phyloP scores from a whole-genome alignment of 2,797 vertebrate species.

The Myotis pilosus region DNA sequence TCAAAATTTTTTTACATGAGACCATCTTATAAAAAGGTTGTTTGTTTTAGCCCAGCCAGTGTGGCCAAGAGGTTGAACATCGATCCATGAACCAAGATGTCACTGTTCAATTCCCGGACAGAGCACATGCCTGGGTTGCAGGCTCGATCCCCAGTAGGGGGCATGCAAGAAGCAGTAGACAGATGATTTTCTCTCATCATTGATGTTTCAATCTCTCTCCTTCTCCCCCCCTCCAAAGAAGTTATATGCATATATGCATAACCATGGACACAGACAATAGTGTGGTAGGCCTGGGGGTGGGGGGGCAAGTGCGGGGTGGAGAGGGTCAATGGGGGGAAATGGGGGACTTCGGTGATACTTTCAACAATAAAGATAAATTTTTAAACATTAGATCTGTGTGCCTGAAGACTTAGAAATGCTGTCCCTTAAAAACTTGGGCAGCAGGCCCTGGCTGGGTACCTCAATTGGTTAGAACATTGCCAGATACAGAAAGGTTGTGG shows the following conservation, averaged over 20 bases:
- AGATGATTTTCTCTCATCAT: no score
- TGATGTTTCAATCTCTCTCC: no score
- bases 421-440: not conserved
- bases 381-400: not conserved
- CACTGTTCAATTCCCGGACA: no score
- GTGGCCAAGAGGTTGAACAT: no score
- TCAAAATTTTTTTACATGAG: not conserved
- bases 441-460: not conserved
- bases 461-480: not conserved
- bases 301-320: not conserved
- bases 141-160: no score
- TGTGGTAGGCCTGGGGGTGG: not conserved
- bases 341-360: not conserved
- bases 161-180: no score
- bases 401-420: not conserved
- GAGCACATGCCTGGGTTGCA: no score
- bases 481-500: not conserved
- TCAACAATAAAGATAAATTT: not conserved
- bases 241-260: not conserved
- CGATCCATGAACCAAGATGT: no score
- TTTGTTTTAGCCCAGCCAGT: slow-evolving; percentile 1
- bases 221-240: not conserved
- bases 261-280: not conserved
- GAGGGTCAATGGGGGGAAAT: not conserved
- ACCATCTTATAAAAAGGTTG: slow-evolving; percentile 48